Conservation (phyloP, 2,888 invertebrate species). For the Drosophila maculinotata region DNA sequence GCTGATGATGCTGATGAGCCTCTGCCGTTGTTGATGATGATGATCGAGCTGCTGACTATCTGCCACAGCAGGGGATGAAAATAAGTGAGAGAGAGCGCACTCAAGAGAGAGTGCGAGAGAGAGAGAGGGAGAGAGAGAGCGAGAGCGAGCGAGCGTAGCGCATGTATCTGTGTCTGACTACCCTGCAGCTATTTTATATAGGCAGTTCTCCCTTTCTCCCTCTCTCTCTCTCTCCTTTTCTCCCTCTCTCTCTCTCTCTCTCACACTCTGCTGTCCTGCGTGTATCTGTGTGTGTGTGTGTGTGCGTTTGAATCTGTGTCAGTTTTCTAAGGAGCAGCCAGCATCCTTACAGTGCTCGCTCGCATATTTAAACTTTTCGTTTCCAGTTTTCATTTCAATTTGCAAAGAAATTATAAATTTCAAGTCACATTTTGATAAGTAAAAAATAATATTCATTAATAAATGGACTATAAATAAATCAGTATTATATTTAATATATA, state of each 20-base stretch:
- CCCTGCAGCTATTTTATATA: constrained; percentile 38
- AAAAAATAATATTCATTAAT: too few relatives aligned
- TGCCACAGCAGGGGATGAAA: constrained; percentile 83
- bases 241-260: too few relatives aligned
- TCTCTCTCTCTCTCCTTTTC: constrained; percentile 1
- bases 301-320: constrained; percentile 74
- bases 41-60: constrained; percentile 67
- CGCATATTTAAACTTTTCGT: too few relatives aligned
- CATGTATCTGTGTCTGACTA: constrained; percentile 51
- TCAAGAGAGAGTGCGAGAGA: constrained; percentile 15
- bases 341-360: constrained; percentile 2
- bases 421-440: too few relatives aligned
- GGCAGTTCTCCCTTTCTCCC: constrained; percentile 11
- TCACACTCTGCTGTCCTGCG: constrained; percentile 10
- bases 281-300: constrained; percentile 12
- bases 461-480: too few relatives aligned
- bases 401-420: too few relatives aligned
- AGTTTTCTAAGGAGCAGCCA: constrained; percentile 55
- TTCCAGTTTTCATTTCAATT: too few relatives aligned
- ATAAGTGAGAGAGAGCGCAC: constrained; percentile 66
- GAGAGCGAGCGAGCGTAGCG: constrained; percentile 13
- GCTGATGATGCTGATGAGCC: constrained; percentile 45
- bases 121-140: background rate
- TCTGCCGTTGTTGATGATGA: constrained; percentile 20
- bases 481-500: too few relatives aligned